Conservation (phyloP, 64 coral and sea anemone genomes). For the Acropora yongei region DNA sequence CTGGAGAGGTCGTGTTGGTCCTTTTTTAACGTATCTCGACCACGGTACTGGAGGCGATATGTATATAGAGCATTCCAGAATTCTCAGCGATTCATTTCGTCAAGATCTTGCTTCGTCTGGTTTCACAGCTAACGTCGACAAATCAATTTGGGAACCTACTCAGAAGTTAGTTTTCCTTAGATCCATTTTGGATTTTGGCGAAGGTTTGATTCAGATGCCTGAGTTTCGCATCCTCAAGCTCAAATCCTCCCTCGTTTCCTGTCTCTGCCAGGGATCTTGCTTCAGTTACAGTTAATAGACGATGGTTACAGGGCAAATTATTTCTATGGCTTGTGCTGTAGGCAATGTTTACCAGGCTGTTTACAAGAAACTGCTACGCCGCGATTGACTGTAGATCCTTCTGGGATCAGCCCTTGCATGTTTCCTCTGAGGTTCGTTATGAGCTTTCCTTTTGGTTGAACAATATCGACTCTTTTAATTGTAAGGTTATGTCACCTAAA, state of each 20-base stretch:
- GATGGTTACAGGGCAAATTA: too few species aligned
- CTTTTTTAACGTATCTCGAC: not conserved
- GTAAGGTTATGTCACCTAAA: slow-evolving; percentile 54
- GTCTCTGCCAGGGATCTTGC: not conserved
- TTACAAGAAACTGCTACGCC: slow-evolving; percentile 1
- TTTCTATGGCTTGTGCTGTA: not conserved
- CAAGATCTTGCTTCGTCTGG: not conserved
- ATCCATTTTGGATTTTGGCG: not conserved
- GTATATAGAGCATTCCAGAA: not conserved
- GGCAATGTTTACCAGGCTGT: too few species aligned
- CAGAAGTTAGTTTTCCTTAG: not conserved
- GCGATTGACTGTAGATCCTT: slow-evolving; percentile 44
- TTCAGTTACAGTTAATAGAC: too few species aligned
- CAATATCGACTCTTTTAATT: too few species aligned
- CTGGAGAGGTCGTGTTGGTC: not conserved
- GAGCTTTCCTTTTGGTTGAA: slow-evolving; percentile 59
- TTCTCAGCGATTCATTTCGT: not conserved
- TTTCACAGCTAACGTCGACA: not conserved
- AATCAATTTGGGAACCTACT: not conserved
- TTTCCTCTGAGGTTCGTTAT: slow-evolving; percentile 26
- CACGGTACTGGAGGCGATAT: not conserved
- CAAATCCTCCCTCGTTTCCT: not conserved
- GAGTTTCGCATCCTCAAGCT: not conserved
- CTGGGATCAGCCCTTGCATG: slow-evolving; percentile 23
- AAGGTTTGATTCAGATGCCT: not conserved